Evolutionary conservation across 2,888 invertebrate genomes (phyloP), one percentile per base, ranked within the genome.

Genomic region (Endotricha flammealis): DNA sequence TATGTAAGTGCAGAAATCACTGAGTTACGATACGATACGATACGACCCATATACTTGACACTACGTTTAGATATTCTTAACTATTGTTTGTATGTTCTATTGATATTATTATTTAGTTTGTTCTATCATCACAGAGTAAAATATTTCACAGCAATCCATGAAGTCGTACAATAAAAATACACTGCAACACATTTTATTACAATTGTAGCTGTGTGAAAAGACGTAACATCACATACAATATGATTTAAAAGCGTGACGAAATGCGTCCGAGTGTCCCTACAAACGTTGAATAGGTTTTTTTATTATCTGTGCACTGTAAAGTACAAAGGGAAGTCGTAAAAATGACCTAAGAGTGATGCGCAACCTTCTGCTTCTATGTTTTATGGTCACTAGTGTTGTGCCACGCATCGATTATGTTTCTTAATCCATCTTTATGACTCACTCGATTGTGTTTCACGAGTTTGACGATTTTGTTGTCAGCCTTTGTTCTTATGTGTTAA

Each of bases 281-380:
- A 46, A 57, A 50, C 53, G 55, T 42, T 55, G 64, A 72, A 75
- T 72, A 69, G 69, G 57, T 56, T 64, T 74, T n/a, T 73, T 74
- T 75, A 75, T 57, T 57, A 60, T 49, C 61, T 47, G 53, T 57
- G 56, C 48, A 48, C 55, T 50, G 56, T 44, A 40, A 44, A 36
- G 57, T 62, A 78, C 79, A 80, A 79, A 78, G 70, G 76, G 65
- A 64, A 58, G 64, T 66, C 71, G 61, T 79, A 77, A 79, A 77
- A 79, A 73, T 13, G 27, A 31, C 37, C 51, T 48, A 68, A 73
- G 69, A 71, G 72, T 29, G 60, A 65, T 59, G 69, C 56, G 54
- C 57, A 67, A 66, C 72, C 72, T 68, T 63, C 64, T 61, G 58
- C 54, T 64, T 53, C 39, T 27, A 25, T 27, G 35, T 22, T 52